Evolutionary conservation across 2,797 vertebrate genomes (phyloP), one percentile per base, ranked within the genome.

Genomic region (Amphiprion clarkii): DNA sequence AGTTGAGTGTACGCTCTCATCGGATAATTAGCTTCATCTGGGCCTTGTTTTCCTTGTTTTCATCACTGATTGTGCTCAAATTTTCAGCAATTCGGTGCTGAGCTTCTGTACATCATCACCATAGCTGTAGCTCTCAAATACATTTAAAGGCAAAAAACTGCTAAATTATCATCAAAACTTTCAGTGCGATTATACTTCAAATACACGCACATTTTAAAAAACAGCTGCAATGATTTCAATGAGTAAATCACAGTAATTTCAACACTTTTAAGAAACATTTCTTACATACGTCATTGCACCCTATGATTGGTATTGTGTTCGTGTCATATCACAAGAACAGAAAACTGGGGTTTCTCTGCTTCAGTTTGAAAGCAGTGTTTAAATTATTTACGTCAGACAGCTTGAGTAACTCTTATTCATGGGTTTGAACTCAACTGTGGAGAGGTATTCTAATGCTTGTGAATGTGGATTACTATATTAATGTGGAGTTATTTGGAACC

Each of bases 11-110:
- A 62, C 48, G 13, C 59, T 46, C 51, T 6, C 17, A 73, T 66
- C 59, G 60, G 71, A 86, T 86, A 69, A 78, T 77, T 83, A 76
- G 64, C 56, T 72, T 84, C 58, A 63, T 70, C 62, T 52, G 63
- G 42, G 48, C 33, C 65, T 62, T 46, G 40, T 63, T 77, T 27
- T 73, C 40, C 36, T 46, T 64, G 56, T 73, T 73, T 76, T 64
- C 51, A 63, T 54, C 58, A 71, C 60, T 76, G 46, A 71, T 74
- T 69, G 58, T 10, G 31, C 55, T 71, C 54, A 31, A 23, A 57
- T 51, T 78, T 62, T 67, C 48, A 66, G 57, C 25, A 64, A 27
- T 33, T 66, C 58, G 6, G 39, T 11, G 61, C 67, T 19, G 40
- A 55, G 67, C 61, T 13, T 51, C 25, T 0, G 5, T 42, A 17